Evolutionary conservation across 2,888 invertebrate species (phyloP), one percentile per base, ranked within the genome.

Genomic region (Philereme vetulata): DNA sequence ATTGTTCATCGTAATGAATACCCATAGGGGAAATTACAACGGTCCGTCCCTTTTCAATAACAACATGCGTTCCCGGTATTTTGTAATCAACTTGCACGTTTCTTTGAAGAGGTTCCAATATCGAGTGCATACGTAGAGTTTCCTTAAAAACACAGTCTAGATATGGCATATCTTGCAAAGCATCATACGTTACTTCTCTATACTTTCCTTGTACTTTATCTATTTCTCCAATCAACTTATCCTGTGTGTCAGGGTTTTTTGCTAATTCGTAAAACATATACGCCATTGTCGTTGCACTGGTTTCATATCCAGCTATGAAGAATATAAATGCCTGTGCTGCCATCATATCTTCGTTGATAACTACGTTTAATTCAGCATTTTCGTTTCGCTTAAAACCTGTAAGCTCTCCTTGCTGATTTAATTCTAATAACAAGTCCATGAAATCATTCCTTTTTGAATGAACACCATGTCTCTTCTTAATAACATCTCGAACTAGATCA

Each of bases 301-400:
- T 90, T 64, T 92, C 91, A 63, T 85, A 92, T 0, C 92, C 92
- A 5, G 83, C 92, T 3, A 76, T 71, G 56, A 87, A 90, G 66
- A 92, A 90, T 35, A 88, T 73, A 65, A 88, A 85, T 4, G 84
- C 82, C 66, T 91, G 88, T 0, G 89, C 85, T 3, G 80, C 77
- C n/a, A 88, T 81, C 0, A 85, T 36, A 36, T 48, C 38, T 64
- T 51, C 54, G 5, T 69, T 72, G 0, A 85, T 78, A 4, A 78
- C 78, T 5, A 86, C 60, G 56, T 78, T 75, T 35, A 81, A 6
- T 10, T 4, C 60, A 4, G 69, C 65, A 9, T 68, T 64, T 4
- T 62, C 57, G 4, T 65, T 59, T 57, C 60, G 65, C 34, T 66
- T 71, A 4, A 47, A 56, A 0, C 66, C 65, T 4, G 64, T 40